Evolutionary conservation across 2,113 vertebrate species (phyloP), one percentile per base, ranked within the genome.

Genomic region (Eira barbara): DNA sequence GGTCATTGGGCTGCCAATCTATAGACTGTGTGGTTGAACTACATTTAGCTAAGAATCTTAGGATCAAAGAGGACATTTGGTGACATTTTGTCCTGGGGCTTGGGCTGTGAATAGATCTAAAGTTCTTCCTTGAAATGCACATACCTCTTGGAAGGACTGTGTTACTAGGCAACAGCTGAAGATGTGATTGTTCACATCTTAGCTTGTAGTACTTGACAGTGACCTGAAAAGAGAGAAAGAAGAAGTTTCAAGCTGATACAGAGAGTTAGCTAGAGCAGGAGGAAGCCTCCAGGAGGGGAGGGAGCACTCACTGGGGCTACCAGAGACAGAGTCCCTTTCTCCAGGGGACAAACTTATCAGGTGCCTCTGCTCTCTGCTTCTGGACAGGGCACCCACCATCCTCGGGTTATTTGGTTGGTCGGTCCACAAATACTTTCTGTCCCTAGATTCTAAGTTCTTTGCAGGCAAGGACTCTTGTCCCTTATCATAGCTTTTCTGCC

Each of bases 11-110:
- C 15, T 21, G 78, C 36, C 34, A 10, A 21, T 74, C 36, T 45
- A n/a, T 49, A 89, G 36, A 52, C 13, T 52, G 27, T 27, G n/a
- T 42, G 85, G 9, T 21, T 92, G 52, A 89, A 61, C 12, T 80
- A 82, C 52, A 6, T 89, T 94, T 79, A 65, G 71, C 27, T 74
- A 81, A 95, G 79, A 92, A 59, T 81, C 52, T 94, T 94, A 82
- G 39, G 36, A 27, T 63, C 3, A 4, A 49, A 89, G 86, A 83
- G 13, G 21, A 52, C 21, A 27, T 34, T 92, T 59, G 45, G 42
- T 89, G 87, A 88, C 73, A 31, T 83, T 93, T 93, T 49, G 29
- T 5, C 59, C 36, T 36, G 73, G 36, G 27, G 3, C 39, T 45
- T 39, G 21, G 9, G 31, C 31, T 89, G 29, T 88, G 63, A 85